Evolutionary conservation across 1,140 invertebrate genomes (phyloP).

Genomic region (Drosophila pachea): DNA sequence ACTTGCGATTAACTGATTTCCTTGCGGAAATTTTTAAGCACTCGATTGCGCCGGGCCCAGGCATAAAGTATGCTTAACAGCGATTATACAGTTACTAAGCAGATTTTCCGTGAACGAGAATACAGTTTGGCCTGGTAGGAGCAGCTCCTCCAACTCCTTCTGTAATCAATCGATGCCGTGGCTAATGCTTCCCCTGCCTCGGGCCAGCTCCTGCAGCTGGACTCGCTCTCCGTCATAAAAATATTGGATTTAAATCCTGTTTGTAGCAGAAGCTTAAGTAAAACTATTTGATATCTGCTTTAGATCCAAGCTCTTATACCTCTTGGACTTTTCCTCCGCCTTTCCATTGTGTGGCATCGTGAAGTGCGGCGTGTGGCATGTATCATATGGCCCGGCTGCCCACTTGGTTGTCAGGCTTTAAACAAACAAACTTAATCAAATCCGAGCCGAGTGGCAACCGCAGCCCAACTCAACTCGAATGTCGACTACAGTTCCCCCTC

Average conservation of each 20-base stretch:
- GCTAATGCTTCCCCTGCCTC: no score
- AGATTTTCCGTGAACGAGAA: not conserved
- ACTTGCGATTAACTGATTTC: conserved; percentile 54
- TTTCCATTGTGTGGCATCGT: not conserved
- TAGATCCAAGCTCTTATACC: no score
- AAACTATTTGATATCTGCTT: no score
- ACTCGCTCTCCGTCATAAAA: no score
- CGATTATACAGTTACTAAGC: conserved; percentile 1
- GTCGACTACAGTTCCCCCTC: conserved; percentile 1
- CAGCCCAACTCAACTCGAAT: conserved; percentile 53
- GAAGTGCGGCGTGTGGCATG: conserved; percentile 1
- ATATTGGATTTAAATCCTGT: no score
- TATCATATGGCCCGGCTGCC: conserved; percentile 30
- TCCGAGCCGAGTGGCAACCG: conserved; percentile 52
- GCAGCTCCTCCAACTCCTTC: no score
- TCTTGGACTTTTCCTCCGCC: not conserved
- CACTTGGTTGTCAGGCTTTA: conserved; percentile 21
- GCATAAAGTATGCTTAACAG: not conserved
- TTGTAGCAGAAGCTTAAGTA: no score
- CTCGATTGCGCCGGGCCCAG: not conserved
- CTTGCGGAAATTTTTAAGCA: conserved; percentile 33
- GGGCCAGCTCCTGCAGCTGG: no score
- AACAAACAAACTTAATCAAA: conserved; percentile 63
- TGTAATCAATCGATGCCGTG: no score
- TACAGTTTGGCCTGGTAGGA: not conserved